Evolutionary conservation across 2,113 vertebrate genomes (phyloP).

Genomic region (Trogon melanurus): DNA sequence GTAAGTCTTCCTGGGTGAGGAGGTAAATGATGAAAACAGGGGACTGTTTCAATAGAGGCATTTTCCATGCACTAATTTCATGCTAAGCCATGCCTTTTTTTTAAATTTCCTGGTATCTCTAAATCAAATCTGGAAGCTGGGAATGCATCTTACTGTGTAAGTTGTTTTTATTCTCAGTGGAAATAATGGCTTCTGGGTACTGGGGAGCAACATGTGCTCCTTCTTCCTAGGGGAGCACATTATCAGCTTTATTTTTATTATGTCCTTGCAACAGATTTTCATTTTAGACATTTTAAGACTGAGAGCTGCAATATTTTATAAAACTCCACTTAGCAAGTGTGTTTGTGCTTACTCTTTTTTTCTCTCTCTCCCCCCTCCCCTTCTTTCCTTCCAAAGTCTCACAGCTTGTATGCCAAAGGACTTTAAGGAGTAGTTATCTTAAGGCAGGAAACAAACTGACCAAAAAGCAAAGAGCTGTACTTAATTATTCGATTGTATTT

Average conservation of each 20-base stretch:
- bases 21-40: background rate
- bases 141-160: background rate
- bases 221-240: background rate
- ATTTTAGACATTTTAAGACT: slow-evolving; percentile 22
- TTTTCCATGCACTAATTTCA: background rate
- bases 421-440: background rate
- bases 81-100: background rate
- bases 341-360: background rate
- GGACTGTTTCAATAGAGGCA: background rate
- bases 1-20: background rate
- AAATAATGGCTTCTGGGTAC: background rate
- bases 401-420: background rate
- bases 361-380: background rate
- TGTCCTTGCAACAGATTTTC: slow-evolving; percentile 9
- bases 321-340: background rate
- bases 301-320: slow-evolving; percentile 11
- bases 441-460: background rate
- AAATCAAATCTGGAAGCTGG: background rate
- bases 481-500: background rate
- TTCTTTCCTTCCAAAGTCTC: background rate
- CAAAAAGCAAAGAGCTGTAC: background rate
- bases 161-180: background rate
- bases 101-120: background rate
- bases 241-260: slow-evolving; percentile 36
- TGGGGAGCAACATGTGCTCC: background rate